phyloP scores from a whole-genome alignment of 2,888 invertebrate species.

The Acanthosepion esculentum region DNA sequence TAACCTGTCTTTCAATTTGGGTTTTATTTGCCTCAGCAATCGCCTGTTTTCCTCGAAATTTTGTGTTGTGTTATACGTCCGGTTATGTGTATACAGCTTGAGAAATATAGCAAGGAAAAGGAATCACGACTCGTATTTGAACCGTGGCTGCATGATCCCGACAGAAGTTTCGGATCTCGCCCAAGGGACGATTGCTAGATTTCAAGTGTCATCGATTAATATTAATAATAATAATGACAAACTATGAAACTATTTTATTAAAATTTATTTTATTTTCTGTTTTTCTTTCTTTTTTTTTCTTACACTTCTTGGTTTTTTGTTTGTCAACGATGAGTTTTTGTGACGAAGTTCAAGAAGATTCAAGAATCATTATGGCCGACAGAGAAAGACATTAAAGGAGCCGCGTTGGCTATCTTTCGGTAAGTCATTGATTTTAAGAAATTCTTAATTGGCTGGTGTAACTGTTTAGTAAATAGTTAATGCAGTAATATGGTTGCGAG shows the following conservation, averaged over 20 bases:
- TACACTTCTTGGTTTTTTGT: background rate
- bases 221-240: no score
- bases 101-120: no score
- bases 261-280: background rate
- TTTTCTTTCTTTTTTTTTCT: background rate
- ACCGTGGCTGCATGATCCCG: no score
- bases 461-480: no score
- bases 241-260: background rate
- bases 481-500: no score
- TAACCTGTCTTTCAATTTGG: no score
- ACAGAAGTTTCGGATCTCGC: no score
- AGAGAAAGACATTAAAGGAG: conserved; percentile 36
- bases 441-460: background rate
- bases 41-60: background rate
- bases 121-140: no score
- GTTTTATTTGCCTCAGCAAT: no score
- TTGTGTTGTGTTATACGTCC: background rate
- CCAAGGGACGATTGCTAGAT: no score
- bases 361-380: conserved; percentile 44
- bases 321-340: conserved; percentile 6
- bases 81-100: no score
- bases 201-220: no score
- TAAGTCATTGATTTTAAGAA: background rate
- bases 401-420: conserved; percentile 25
- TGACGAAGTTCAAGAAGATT: background rate